Evolutionary conservation across 2,797 vertebrate genomes (phyloP).

Genomic region (Sebastes diploproa): DNA sequence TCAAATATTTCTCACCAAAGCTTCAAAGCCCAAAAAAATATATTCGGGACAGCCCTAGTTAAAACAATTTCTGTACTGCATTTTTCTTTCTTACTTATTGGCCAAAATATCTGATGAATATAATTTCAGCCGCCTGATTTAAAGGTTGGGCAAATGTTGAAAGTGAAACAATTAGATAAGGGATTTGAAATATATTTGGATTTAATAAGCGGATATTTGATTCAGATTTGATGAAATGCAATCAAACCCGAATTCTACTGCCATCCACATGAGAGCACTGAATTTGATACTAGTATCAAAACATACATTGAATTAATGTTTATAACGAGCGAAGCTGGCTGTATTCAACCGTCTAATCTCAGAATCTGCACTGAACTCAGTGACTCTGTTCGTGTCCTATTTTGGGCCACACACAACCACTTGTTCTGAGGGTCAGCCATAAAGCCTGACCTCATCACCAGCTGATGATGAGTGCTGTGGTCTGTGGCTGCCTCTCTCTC

Average conservation of each 20-base stretch:
- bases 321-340: neutral
- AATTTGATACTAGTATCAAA: neutral
- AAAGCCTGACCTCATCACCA: constrained; percentile 72
- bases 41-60: too few relatives aligned
- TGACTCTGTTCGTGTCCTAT: constrained; percentile 34
- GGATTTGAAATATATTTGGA: neutral
- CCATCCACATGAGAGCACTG: neutral
- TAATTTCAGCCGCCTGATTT: neutral
- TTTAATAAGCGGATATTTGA: neutral
- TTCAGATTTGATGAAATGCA: neutral
- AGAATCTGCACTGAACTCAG: constrained; percentile 27
- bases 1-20: too few relatives aligned
- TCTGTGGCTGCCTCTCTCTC: constrained; percentile 26
- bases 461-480: constrained; percentile 61
- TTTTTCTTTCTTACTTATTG: neutral
- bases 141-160: neutral
- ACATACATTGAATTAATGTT: neutral
- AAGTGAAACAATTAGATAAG: neutral
- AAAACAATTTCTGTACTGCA: neutral
- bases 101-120: neutral
- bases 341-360: neutral
- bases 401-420: constrained; percentile 44
- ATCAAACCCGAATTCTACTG: neutral
- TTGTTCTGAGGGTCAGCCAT: constrained; percentile 66
- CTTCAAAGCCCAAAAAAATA: fast-evolving